phyloP scores from a whole-genome alignment of 2,113 vertebrate species.

The Serinus canaria region DNA sequence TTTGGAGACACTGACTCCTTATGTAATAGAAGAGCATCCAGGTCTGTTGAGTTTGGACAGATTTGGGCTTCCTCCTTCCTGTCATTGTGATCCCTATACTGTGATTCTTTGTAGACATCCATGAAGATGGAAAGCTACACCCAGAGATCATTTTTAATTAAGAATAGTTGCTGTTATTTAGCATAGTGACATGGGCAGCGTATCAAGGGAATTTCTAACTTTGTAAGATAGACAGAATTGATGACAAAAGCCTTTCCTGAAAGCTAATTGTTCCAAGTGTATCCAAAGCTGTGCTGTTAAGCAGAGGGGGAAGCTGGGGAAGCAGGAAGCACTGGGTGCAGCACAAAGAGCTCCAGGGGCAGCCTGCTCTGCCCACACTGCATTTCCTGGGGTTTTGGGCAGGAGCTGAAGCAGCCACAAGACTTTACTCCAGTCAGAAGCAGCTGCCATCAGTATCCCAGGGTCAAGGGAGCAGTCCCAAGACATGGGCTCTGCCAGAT shows the following conservation, averaged over 20 bases:
- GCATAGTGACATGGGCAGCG: not conserved
- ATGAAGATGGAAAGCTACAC: conserved; percentile 11
- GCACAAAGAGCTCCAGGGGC: not conserved
- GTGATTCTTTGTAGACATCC: not conserved
- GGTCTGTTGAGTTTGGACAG: not conserved
- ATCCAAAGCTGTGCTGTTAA: not conserved
- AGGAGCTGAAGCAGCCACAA: not conserved
- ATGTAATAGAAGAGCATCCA: not conserved
- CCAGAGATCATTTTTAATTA: conserved; percentile 45
- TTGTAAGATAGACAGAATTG: conserved; percentile 24
- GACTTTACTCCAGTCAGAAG: not conserved
- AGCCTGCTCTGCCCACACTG: accelerated
- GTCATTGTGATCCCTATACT: not conserved
- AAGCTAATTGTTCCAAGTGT: not conserved
- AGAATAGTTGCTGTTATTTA: conserved; percentile 39
- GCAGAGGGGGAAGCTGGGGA: not conserved
- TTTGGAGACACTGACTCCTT: not conserved
- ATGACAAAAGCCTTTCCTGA: conserved; percentile 26
- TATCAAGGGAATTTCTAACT: conserved; percentile 22
- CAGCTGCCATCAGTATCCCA: not conserved
- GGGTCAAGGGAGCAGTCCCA: not conserved
- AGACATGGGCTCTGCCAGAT: not conserved
- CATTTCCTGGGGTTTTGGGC: not conserved
- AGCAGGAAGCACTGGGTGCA: not conserved
- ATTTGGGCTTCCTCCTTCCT: not conserved